Conservation (phyloP, 35 echinoderm and acorn worm species). For the Acanthaster planci region DNA sequence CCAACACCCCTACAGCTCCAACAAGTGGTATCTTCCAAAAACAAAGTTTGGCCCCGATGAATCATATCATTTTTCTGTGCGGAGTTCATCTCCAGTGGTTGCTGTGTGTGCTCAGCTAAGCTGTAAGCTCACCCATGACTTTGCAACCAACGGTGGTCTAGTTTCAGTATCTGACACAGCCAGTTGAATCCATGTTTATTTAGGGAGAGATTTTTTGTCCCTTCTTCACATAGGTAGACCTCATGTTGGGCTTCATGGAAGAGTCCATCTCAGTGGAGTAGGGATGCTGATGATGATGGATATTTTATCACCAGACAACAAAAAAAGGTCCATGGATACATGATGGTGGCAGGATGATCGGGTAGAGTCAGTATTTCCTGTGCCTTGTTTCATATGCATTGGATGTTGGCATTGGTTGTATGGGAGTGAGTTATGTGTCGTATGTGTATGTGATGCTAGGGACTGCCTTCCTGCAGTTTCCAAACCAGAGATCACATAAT, state of each 20-base stretch:
- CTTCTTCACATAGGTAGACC: too few relatives aligned
- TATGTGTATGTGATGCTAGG: neutral
- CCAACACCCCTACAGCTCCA: constrained; percentile 16
- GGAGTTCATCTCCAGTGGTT: constrained; percentile 16
- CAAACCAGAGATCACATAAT: constrained; percentile 15
- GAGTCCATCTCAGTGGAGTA: constrained; percentile 12
- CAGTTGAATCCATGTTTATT: too few relatives aligned
- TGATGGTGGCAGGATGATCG: neutral
- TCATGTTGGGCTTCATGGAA: neutral
- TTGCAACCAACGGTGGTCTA: too few relatives aligned
- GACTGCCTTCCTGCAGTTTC: neutral
- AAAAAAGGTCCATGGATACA: neutral
- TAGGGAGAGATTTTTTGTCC: too few relatives aligned
- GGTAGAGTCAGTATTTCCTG: neutral
- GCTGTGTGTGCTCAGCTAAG: neutral
- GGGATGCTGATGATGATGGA: neutral
- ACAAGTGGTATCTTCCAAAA: constrained; percentile 28
- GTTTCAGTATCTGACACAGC: too few relatives aligned
- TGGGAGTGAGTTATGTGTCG: too few relatives aligned
- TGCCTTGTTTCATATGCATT: neutral
- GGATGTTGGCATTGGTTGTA: neutral
- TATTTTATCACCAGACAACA: neutral
- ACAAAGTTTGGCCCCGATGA: constrained; percentile 29
- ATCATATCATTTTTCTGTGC: constrained; percentile 14
- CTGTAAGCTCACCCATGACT: too few relatives aligned